phyloP scores from a whole-genome alignment of 2,797 vertebrate species.

The Myripristis murdjan region DNA sequence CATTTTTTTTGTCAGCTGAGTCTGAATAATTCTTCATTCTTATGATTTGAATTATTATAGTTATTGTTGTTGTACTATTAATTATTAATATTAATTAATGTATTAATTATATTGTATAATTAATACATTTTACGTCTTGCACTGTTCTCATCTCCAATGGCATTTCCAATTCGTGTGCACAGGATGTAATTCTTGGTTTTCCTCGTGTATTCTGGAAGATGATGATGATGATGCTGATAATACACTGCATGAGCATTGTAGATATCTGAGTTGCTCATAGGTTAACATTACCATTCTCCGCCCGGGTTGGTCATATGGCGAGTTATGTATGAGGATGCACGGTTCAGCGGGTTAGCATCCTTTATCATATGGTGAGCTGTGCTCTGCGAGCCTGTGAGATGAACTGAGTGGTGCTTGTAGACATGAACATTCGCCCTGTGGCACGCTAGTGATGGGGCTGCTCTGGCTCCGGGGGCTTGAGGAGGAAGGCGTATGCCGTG shows the following conservation, averaged over 20 bases:
- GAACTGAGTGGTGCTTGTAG: slow-evolving; percentile 34
- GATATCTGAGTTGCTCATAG: slow-evolving; percentile 42
- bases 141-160: slow-evolving; percentile 15
- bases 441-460: slow-evolving; percentile 20
- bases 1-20: too few relatives aligned
- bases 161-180: background rate
- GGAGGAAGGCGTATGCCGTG: slow-evolving; percentile 6
- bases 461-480: slow-evolving; percentile 20
- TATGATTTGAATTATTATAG: too few relatives aligned
- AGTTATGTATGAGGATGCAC: slow-evolving; percentile 44
- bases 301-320: slow-evolving; percentile 49
- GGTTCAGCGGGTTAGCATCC: slow-evolving; percentile 58
- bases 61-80: too few relatives aligned
- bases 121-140: too few relatives aligned
- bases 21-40: too few relatives aligned
- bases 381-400: slow-evolving; percentile 47
- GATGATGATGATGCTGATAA: too few relatives aligned
- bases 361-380: slow-evolving; percentile 58
- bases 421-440: slow-evolving; percentile 32
- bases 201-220: slow-evolving; percentile 23
- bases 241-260: slow-evolving; percentile 20
- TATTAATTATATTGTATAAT: too few relatives aligned
- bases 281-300: slow-evolving; percentile 39
- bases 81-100: too few relatives aligned
- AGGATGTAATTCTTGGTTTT: slow-evolving; percentile 20